Conservation (phyloP, 2,888 invertebrate genomes). For the Vanessa cardui region DNA sequence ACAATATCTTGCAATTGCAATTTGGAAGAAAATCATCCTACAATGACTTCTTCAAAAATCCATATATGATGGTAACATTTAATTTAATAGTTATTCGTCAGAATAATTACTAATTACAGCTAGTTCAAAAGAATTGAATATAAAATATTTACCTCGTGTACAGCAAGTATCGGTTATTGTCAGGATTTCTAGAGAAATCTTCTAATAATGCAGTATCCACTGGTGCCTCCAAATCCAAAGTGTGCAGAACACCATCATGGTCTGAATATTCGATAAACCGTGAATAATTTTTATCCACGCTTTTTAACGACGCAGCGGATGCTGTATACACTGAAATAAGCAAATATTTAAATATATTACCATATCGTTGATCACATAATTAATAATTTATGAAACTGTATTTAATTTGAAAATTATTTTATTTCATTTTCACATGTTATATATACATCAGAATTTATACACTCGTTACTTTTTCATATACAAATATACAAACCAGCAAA, state of each 20-base stretch:
- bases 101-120: no score
- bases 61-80: no score
- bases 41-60: no score
- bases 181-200: constrained; percentile 49
- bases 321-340: constrained; percentile 44
- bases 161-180: constrained; percentile 51
- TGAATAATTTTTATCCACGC: constrained; percentile 41
- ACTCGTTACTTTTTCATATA: no score
- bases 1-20: no score
- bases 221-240: constrained; percentile 52
- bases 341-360: not conserved
- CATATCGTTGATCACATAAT: no score
- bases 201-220: constrained; percentile 48
- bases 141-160: constrained; percentile 52
- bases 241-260: constrained; percentile 49
- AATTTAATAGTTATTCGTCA: no score
- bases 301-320: constrained; percentile 45
- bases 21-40: no score
- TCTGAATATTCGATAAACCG: constrained; percentile 52
- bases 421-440: no score
- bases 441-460: no score
- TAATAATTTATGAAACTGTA: no score
- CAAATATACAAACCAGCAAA: constrained; percentile 13
- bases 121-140: not conserved
- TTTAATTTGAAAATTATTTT: no score